Conservation (phyloP, 2,888 invertebrate species). For the Apodemia duryi region DNA sequence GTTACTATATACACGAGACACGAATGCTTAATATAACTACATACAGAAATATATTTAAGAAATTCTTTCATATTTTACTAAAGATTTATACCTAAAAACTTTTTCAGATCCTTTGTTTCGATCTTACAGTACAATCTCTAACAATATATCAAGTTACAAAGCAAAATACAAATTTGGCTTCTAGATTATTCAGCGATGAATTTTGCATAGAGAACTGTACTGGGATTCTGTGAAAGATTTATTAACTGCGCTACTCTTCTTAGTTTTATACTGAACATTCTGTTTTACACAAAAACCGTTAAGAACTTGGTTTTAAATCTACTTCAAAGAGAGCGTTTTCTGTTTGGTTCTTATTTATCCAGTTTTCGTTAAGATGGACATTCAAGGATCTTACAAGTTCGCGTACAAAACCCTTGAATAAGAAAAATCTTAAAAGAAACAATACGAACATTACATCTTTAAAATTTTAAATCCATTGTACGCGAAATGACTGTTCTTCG, state of each 20-base stretch:
- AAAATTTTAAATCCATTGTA: no score
- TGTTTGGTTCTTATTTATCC: no score
- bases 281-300: slow-evolving; percentile 3
- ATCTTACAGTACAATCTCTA: slow-evolving; percentile 1
- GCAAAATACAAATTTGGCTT: slow-evolving; percentile 19
- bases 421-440: no score
- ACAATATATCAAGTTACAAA: slow-evolving; percentile 23
- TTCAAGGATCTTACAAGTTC: no score
- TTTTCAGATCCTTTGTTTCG: slow-evolving; percentile 7
- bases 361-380: no score
- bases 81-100: neutral
- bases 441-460: no score
- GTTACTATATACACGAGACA: neutral
- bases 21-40: neutral
- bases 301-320: neutral
- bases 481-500: no score
- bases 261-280: slow-evolving; percentile 9
- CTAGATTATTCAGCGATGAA: slow-evolving; percentile 32
- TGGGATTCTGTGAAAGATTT: slow-evolving; percentile 23
- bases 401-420: no score
- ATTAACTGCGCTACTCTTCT: slow-evolving; percentile 17
- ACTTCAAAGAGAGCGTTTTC: no score
- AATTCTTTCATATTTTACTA: neutral
- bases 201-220: slow-evolving; percentile 28
- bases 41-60: neutral